Conservation (phyloP, 2,797 vertebrate species). For the Bufotes viridis region DNA sequence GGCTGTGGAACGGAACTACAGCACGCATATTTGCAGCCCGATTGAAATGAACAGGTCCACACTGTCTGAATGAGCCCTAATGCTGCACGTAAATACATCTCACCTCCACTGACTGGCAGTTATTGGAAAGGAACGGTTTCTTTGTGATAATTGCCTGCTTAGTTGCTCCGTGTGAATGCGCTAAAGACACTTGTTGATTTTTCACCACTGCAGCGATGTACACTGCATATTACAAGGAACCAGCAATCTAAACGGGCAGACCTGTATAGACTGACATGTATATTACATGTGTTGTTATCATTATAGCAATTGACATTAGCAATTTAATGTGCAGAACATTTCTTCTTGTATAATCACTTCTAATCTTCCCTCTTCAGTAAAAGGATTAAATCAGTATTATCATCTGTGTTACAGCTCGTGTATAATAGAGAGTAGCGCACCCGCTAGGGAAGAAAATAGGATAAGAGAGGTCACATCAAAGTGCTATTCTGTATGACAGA, state of each 20-base stretch:
- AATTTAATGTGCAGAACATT: neutral
- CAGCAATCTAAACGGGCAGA: neutral
- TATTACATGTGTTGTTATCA: neutral
- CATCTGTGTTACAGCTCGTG: conserved; percentile 14
- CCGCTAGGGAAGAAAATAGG: neutral
- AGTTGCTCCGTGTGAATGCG: too few relatives aligned
- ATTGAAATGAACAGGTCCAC: too few relatives aligned
- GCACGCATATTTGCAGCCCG: too few relatives aligned
- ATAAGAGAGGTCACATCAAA: conserved; percentile 14
- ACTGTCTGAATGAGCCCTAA: too few relatives aligned
- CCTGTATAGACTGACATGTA: neutral
- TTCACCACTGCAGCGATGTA: neutral
- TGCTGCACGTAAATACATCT: too few relatives aligned
- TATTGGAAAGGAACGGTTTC: too few relatives aligned
- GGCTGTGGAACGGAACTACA: too few relatives aligned
- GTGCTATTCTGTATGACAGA: neutral
- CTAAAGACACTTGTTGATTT: too few relatives aligned
- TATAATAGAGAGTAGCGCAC: neutral
- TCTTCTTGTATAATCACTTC: neutral
- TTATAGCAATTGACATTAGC: neutral
- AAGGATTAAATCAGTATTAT: conserved; percentile 20
- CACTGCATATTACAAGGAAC: neutral
- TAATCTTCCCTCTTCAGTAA: conserved; percentile 15
- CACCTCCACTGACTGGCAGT: too few relatives aligned
- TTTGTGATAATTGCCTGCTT: too few relatives aligned